phyloP scores from a whole-genome alignment of 2,888 invertebrate species.

The Phoenoteleia sp. region DNA sequence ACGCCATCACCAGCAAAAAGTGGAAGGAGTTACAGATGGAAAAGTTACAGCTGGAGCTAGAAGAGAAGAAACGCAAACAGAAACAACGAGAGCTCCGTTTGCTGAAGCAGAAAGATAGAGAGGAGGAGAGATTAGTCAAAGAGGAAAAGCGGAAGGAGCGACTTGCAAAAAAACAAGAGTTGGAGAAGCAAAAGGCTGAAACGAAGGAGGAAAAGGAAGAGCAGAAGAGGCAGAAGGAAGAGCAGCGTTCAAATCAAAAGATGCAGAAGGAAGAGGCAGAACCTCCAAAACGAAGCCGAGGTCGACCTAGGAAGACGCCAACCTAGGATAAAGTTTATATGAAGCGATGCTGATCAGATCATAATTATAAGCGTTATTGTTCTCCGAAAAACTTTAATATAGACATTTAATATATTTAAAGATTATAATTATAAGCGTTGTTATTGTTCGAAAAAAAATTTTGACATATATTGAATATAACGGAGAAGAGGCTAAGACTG shows the following conservation, averaged over 20 bases:
- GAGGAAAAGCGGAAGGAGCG: background rate
- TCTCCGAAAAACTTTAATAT: too few species aligned
- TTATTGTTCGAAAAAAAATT: too few species aligned
- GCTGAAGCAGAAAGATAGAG: slow-evolving; percentile 1
- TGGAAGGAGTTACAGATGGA: slow-evolving; percentile 14
- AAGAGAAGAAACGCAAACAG: slow-evolving; percentile 21
- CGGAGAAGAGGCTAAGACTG: too few species aligned
- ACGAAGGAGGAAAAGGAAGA: background rate
- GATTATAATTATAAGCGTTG: too few species aligned
- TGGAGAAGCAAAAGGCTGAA: slow-evolving; percentile 19
- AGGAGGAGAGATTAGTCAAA: background rate
- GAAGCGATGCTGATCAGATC: too few species aligned
- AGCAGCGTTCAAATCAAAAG: slow-evolving; percentile 3
- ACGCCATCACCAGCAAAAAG: slow-evolving; percentile 21
- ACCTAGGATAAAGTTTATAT: too few species aligned
- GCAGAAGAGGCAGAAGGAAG: slow-evolving; percentile 17
- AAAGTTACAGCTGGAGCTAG: slow-evolving; percentile 18
- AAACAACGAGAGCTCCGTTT: slow-evolving; percentile 16
- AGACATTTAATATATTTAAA: too few species aligned
- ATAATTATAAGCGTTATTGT: too few species aligned
- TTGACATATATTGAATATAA: too few species aligned
- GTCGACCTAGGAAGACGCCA: too few species aligned
- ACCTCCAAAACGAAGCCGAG: slow-evolving; percentile 1
- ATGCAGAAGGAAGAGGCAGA: background rate
- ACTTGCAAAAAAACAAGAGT: slow-evolving; percentile 13